Conservation (phyloP, 2,888 invertebrate species). For the Agonopterix heracliana region DNA sequence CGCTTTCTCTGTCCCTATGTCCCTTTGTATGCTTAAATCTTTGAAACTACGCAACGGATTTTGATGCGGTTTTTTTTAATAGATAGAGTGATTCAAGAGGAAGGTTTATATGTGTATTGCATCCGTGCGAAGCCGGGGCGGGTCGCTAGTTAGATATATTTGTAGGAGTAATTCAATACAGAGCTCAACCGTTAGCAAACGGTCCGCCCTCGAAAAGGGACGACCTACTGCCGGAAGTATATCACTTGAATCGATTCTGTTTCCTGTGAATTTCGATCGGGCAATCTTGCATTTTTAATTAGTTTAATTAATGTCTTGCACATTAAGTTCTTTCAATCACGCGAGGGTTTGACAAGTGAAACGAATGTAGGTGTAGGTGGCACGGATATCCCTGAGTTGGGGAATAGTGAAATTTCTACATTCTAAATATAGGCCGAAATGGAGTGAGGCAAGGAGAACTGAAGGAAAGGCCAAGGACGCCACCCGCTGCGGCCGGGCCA, state of each 20-base stretch:
- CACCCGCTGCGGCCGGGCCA: slow-evolving; percentile 28
- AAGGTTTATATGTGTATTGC: no score
- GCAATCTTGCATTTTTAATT: slow-evolving; percentile 11
- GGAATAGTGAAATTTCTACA: slow-evolving; percentile 1
- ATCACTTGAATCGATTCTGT: slow-evolving; percentile 44
- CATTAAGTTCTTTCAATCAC: not conserved
- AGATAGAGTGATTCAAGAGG: no score
- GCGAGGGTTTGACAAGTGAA: not conserved
- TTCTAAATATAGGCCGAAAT: slow-evolving; percentile 29
- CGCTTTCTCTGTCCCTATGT: not conserved
- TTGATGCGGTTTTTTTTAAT: no score
- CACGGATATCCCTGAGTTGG: not conserved
- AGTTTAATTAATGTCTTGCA: slow-evolving; percentile 5
- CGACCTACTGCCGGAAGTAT: slow-evolving; percentile 42
- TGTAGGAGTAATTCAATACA: slow-evolving; percentile 33
- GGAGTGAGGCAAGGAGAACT: slow-evolving; percentile 24
- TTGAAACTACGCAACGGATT: no score
- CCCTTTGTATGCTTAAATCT: no score
- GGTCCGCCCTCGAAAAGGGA: slow-evolving; percentile 48
- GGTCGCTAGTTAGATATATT: slow-evolving; percentile 20
- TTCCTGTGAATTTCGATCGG: slow-evolving; percentile 40
- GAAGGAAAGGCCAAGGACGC: slow-evolving; percentile 48
- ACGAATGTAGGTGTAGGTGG: not conserved
- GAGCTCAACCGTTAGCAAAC: slow-evolving; percentile 48
- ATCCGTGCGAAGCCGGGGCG: no score